These are phyloP conservation scores for Lordiphosa collinella DNA, from an alignment of 1,140 invertebrate species.

Conservation along the genomic window DNA sequence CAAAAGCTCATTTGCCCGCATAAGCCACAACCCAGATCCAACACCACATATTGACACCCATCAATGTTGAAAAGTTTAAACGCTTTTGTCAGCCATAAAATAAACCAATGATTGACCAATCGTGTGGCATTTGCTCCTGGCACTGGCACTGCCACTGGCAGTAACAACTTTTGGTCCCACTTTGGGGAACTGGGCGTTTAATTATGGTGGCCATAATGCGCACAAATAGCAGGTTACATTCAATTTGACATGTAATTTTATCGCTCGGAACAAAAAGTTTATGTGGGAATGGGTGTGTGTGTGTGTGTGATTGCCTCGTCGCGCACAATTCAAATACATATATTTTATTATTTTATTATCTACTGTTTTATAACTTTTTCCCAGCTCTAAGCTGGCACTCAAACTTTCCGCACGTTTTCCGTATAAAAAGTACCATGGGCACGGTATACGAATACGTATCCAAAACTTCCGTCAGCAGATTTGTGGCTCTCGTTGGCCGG, in stretches of 20 bases:
- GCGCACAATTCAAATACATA: constrained; percentile 72
- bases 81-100: constrained; percentile 56
- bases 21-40: constrained; percentile 10
- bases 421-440: constrained; percentile 64
- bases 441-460: constrained; percentile 19
- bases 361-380: constrained; percentile 76
- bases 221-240: constrained; percentile 75
- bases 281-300: constrained; percentile 3
- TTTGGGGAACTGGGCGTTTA: constrained; percentile 40
- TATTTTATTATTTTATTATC: constrained; percentile 78
- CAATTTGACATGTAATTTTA: constrained; percentile 77
- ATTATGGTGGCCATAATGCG: constrained; percentile 68
- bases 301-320: constrained; percentile 24
- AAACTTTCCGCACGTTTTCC: constrained; percentile 77
- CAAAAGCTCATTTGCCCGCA: constrained; percentile 11
- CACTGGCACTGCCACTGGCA: not conserved
- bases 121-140: constrained; percentile 36
- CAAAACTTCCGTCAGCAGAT: constrained; percentile 74
- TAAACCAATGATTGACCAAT: constrained; percentile 72
- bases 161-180: not conserved
- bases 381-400: constrained; percentile 69
- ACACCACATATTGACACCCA: constrained; percentile 10
- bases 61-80: constrained; percentile 53
- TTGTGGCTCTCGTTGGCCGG: constrained; percentile 33
- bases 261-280: constrained; percentile 63